Base-by-base conservation (phyloP, 1,140 invertebrate genomes). In the Myzus persicae region DNA sequence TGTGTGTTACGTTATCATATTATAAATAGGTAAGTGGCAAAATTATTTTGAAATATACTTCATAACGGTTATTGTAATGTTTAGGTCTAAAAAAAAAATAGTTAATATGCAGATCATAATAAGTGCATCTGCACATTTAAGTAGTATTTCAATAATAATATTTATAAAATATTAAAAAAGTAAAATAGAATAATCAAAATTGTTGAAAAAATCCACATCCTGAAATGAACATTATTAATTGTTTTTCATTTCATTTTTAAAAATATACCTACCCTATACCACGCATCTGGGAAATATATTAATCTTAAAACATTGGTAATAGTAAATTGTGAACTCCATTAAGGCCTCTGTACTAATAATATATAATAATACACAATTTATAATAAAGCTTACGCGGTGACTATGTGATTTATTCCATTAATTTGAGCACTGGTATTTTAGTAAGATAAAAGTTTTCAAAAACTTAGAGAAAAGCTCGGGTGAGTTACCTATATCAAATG, bases 371-470 rank as follows among this genome's bases (percentile, higher is more conserved):
- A 51, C 20, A 51, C 20, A 22, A 51, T 51, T 54, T 54, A 2
- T 26, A 54, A 6, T 8, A 31, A 14, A 67, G 31, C 22, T 76
- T 18, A 76, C 5, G 31, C n/a, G 14, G 14, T n/a, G 59, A 76
- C n/a, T 76, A 76, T 18, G 59, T n/a, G n/a, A 76, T 67, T n/a
- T 76, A 76, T 84, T 42, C 26, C 24, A 26, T 84, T 84, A 42
- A 84, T 84, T 84, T 84, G 8, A 26, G 4, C 38, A 84, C 24
- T 20, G 82, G 7, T 40, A 84, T 84, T 84, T 84, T 84, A 84
- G 38, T 40, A 24, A 31, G 82, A 84, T 84, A 84, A 84, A 84
- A 84, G 82, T 84, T 84, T 84, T 84, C 24, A 40, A 84, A 84
- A 84, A 84, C 22, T 84, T 76, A n/a, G 59, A 76, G 59, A n/a